phyloP scores from a whole-genome alignment of 2,797 vertebrate genomes.

The Florisuga fusca region DNA sequence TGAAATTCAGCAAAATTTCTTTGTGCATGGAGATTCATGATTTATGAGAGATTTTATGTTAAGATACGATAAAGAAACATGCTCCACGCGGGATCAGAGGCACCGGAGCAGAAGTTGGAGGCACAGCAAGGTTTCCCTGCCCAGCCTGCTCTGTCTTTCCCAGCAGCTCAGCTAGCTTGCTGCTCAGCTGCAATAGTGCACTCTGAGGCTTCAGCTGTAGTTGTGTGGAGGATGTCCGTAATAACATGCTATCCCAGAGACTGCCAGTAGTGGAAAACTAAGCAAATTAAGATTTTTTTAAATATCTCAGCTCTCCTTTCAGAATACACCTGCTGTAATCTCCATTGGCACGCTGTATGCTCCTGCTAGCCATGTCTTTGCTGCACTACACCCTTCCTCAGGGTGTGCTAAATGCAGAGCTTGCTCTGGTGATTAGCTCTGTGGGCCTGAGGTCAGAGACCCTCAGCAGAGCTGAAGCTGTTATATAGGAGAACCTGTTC shows the following conservation, averaged over 20 bases:
- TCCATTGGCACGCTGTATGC: neutral
- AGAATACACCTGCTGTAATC: slow-evolving; percentile 42
- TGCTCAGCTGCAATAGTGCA: accelerated
- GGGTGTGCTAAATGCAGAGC: accelerated
- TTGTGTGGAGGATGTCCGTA: slow-evolving; percentile 9
- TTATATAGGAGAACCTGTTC: neutral
- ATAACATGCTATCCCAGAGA: slow-evolving; percentile 29
- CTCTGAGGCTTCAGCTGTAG: neutral
- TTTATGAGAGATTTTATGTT: neutral
- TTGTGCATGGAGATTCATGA: neutral
- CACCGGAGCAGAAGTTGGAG: neutral
- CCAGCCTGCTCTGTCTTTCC: neutral
- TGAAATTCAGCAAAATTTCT: slow-evolving; percentile 10
- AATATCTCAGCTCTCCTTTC: slow-evolving; percentile 11
- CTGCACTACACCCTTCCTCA: neutral
- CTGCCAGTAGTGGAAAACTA: slow-evolving; percentile 43
- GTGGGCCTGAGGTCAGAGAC: neutral
- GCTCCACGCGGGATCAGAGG: neutral
- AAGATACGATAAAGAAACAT: neutral
- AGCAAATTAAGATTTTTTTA: slow-evolving; percentile 47
- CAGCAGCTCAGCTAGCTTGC: neutral
- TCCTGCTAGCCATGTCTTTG: neutral
- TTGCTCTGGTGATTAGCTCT: neutral
- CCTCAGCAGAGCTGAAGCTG: neutral
- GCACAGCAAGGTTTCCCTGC: neutral